Evolutionary conservation across 1,140 invertebrate genomes (phyloP).

Genomic region (Temnothorax longispinosus): DNA sequence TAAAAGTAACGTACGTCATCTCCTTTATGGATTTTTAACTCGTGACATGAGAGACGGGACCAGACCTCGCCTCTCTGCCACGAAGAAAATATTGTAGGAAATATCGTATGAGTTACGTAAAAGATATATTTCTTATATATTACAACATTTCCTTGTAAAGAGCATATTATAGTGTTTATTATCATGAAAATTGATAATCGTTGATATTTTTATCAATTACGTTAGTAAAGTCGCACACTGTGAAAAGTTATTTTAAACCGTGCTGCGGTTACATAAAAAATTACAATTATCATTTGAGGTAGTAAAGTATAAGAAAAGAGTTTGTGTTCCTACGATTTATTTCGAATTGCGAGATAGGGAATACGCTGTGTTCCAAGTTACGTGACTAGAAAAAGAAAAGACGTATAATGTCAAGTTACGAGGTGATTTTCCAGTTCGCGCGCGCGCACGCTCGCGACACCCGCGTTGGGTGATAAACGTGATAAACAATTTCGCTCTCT

Average conservation of each 20-base stretch:
- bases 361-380: background rate
- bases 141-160: background rate
- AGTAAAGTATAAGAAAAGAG: too few species aligned
- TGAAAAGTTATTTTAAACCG: background rate
- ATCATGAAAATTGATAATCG: background rate
- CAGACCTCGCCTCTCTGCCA: background rate
- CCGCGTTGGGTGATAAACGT: background rate
- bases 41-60: background rate
- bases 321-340: background rate
- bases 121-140: background rate
- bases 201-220: background rate
- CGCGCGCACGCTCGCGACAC: background rate
- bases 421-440: constrained; percentile 26
- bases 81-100: background rate
- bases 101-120: background rate
- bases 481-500: constrained; percentile 16
- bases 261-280: too few species aligned
- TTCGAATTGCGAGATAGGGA: background rate
- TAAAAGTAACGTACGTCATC: constrained; percentile 7
- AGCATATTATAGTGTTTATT: background rate
- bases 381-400: background rate
- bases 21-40: background rate
- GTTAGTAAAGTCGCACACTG: background rate
- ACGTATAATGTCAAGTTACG: background rate
- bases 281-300: background rate